These are phyloP conservation scores for Tylochromis polylepis DNA, from an alignment of 2,113 vertebrate species.

Conservation along the genomic window DNA sequence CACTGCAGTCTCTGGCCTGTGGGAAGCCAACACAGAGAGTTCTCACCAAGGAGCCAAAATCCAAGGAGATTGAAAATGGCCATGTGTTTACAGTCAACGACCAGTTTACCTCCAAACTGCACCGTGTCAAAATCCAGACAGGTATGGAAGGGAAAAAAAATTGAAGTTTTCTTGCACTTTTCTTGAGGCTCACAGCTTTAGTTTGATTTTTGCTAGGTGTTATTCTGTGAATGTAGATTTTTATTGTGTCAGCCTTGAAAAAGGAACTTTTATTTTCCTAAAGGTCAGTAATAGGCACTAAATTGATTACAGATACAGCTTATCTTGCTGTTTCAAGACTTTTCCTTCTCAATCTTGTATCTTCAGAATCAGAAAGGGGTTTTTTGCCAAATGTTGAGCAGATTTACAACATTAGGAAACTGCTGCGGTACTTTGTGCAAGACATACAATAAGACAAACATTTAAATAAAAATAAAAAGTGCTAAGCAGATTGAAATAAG, in stretches of 20 bases:
- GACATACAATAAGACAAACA: too few relatives aligned
- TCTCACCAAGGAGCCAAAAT: slow-evolving; percentile 97
- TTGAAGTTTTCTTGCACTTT: background rate
- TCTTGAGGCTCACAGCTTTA: background rate
- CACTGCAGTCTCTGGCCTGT: slow-evolving; percentile 95
- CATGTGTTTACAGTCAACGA: slow-evolving; percentile 99
- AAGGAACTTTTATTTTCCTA: background rate
- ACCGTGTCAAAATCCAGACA: slow-evolving; percentile 99
- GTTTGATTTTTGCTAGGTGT: background rate
- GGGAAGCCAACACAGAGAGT: slow-evolving; percentile 97
- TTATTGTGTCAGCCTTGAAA: background rate
- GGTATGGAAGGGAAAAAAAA: slow-evolving; percentile 68
- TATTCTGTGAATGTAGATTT: background rate
- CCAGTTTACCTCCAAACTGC: slow-evolving; percentile 98
- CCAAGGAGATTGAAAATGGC: slow-evolving; percentile 98
- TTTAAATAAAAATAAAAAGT: too few relatives aligned
- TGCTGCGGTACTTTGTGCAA: too few relatives aligned
- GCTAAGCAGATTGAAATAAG: too few relatives aligned
- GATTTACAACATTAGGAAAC: too few relatives aligned
- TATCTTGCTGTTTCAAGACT: background rate
- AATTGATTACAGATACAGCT: background rate
- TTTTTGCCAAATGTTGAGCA: too few relatives aligned
- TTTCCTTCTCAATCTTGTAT: background rate
- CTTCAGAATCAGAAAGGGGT: too few relatives aligned
- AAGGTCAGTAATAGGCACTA: background rate